phyloP scores from a whole-genome alignment of 2,113 vertebrate genomes.

The Sardina pilchardus region DNA sequence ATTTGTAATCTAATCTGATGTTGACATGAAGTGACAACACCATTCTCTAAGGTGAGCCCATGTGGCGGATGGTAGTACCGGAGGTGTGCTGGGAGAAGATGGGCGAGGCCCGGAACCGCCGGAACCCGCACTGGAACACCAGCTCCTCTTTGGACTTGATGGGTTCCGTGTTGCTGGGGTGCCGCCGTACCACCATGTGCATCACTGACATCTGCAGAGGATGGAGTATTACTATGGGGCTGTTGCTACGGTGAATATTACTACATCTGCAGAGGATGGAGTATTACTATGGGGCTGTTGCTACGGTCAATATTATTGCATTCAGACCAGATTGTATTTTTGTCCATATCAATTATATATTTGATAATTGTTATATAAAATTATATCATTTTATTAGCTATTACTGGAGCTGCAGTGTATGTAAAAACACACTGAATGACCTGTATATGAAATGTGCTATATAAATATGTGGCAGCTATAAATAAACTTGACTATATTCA shows the following conservation, averaged over 20 bases:
- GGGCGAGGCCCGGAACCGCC: slow-evolving; percentile 88
- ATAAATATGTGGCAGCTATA: no score
- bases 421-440: no score
- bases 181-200: slow-evolving; percentile 85
- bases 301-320: no score
- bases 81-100: slow-evolving; percentile 95
- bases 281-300: not conserved
- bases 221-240: not conserved
- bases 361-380: no score
- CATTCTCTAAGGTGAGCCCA: not conserved
- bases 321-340: no score
- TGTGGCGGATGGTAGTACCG: slow-evolving; percentile 63
- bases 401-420: no score
- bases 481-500: no score
- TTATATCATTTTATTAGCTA: no score
- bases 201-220: slow-evolving; percentile 89
- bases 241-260: no score
- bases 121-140: slow-evolving; percentile 92
- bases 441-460: no score
- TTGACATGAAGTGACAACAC: not conserved
- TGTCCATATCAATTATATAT: no score
- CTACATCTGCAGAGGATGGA: slow-evolving; percentile 71
- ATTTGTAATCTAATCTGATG: not conserved
- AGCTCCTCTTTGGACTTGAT: slow-evolving; percentile 91
- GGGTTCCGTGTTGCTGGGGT: slow-evolving; percentile 79